These are phyloP conservation scores for Tragelaphus strepsiceros DNA, from an alignment of 2,113 vertebrate genomes.

Conservation along the genomic window DNA sequence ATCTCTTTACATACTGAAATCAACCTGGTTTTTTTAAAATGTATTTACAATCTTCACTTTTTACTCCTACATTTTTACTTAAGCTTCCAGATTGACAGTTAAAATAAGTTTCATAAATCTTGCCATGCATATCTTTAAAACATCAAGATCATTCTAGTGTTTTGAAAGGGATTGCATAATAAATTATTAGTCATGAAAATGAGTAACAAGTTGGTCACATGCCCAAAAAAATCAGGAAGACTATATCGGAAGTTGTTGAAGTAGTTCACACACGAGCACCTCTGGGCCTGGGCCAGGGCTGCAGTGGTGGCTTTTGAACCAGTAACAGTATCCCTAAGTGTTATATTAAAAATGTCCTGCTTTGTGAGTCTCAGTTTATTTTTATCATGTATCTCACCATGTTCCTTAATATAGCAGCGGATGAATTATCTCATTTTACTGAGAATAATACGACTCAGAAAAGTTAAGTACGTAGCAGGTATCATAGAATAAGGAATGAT, in stretches of 20 bases:
- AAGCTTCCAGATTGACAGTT: not conserved
- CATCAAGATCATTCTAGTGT: not conserved
- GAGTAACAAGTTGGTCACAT: not conserved
- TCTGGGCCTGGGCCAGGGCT: not conserved
- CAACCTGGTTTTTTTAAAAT: not conserved
- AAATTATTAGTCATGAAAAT: slow-evolving; percentile 8
- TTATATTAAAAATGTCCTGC: not conserved
- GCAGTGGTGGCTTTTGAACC: not conserved
- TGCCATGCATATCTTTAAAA: not conserved
- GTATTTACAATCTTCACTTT: not conserved
- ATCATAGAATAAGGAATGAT: not conserved
- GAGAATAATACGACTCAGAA: not conserved
- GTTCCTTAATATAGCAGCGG: not conserved
- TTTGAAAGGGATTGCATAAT: not conserved
- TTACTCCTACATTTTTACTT: not conserved
- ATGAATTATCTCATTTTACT: not conserved
- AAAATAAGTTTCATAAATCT: not conserved
- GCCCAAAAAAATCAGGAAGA: not conserved
- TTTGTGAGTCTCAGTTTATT: not conserved
- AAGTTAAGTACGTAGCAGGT: not conserved
- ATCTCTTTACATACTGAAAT: not conserved
- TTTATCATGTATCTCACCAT: not conserved
- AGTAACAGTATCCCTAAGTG: not conserved
- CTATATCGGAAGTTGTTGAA: not conserved
- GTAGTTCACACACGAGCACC: not conserved